Evolutionary conservation across 2,888 invertebrate genomes (phyloP).

Genomic region (Pollenia griseotomentosa): DNA sequence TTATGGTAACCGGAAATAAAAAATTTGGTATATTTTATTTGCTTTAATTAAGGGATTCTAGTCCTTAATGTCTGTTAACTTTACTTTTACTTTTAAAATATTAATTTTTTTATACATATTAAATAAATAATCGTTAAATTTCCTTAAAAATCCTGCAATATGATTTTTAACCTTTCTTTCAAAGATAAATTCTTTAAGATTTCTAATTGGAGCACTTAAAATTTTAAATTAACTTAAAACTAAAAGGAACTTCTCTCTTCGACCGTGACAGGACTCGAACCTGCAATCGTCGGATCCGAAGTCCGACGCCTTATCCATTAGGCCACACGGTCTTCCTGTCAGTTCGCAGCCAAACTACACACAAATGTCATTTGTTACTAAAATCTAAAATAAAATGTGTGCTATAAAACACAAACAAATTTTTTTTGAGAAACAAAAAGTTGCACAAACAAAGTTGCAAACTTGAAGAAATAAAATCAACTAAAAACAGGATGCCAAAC

Average conservation of each 20-base stretch:
- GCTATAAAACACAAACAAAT: conserved; percentile 10
- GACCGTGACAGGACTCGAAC: conserved; percentile 90
- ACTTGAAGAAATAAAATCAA: background rate
- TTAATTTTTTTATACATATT: too few species aligned
- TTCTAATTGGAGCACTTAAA: too few species aligned
- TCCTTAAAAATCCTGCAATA: too few species aligned
- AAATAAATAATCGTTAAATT: too few species aligned
- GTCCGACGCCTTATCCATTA: conserved; percentile 90
- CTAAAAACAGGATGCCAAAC: background rate
- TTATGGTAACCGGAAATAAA: too few species aligned
- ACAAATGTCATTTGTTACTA: background rate
- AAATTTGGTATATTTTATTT: too few species aligned
- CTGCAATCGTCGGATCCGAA: conserved; percentile 90
- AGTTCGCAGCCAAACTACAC: background rate
- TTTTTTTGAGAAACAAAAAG: conserved; percentile 1
- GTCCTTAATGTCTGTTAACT: too few species aligned
- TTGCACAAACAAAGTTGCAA: conserved; percentile 16
- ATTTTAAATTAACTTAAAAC: too few species aligned
- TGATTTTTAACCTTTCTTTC: too few species aligned
- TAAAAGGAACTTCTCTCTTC: conserved; percentile 74
- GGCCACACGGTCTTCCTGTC: conserved; percentile 86
- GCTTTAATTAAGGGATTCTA: too few species aligned
- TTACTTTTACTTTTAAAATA: too few species aligned
- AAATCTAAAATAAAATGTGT: background rate
- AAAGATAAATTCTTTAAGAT: too few species aligned